Conservation (phyloP, 35 echinoderm and acorn worm genomes). For the Amphiura filiformis region DNA sequence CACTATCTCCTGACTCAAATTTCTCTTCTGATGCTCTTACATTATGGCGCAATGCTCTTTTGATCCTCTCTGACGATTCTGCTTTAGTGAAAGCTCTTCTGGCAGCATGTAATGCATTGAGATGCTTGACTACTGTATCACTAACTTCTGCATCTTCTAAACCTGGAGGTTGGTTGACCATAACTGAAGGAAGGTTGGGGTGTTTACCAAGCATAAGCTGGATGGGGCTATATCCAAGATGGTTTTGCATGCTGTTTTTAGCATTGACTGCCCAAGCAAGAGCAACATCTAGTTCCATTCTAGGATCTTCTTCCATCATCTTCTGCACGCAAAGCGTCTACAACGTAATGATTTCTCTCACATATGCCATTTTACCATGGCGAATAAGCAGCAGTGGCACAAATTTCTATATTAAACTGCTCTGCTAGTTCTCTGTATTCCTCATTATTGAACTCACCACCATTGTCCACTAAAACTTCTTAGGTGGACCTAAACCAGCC, state of each 20-base stretch:
- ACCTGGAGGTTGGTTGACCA: not conserved
- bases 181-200: conserved; percentile 12
- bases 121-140: conserved; percentile 15
- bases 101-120: conserved; percentile 15
- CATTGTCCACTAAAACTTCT: conserved; percentile 26
- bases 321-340: not conserved
- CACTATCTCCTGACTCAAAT: conserved; percentile 12
- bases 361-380: conserved; percentile 22
- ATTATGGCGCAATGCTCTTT: conserved; percentile 14
- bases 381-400: conserved; percentile 1
- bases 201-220: not conserved
- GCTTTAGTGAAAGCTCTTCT: conserved; percentile 5
- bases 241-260: conserved; percentile 11
- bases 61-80: conserved; percentile 13
- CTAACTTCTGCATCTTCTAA: conserved; percentile 2
- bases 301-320: not conserved
- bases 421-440: conserved; percentile 23
- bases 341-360: conserved; percentile 28
- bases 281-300: conserved; percentile 21
- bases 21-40: not conserved
- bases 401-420: conserved; percentile 23
- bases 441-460: conserved; percentile 8
- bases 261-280: conserved; percentile 34
- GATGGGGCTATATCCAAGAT: conserved; percentile 15
- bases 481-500: conserved; percentile 34